Conservation (phyloP, 2,797 vertebrate species). For the Hylomyscus alleni region DNA sequence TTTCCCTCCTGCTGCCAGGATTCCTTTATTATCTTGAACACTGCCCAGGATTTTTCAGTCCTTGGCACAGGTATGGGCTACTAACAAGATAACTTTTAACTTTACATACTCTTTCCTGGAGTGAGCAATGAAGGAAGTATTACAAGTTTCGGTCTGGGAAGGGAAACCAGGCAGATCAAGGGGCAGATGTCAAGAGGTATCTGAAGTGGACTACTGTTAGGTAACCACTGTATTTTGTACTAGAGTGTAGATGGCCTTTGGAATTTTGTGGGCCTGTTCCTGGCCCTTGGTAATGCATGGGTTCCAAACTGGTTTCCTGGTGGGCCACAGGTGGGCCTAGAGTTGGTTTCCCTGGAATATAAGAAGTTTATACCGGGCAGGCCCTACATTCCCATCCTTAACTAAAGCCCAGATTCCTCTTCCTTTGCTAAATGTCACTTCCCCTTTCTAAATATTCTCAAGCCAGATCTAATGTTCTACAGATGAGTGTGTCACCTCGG, state of each 20-base stretch:
- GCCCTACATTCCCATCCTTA: conserved; percentile 4
- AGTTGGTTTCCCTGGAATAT: conserved; percentile 11
- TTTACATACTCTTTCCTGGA: neutral
- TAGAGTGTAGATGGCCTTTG: neutral
- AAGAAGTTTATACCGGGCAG: neutral
- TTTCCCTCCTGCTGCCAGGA: neutral
- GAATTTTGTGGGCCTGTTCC: neutral
- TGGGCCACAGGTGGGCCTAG: neutral
- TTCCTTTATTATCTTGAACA: neutral
- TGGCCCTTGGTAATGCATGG: neutral
- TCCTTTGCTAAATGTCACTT: conserved; percentile 37
- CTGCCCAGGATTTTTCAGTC: neutral
- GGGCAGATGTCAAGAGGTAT: neutral
- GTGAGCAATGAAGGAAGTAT: neutral
- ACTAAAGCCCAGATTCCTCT: neutral
- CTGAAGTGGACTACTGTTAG: neutral
- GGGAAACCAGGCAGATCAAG: neutral
- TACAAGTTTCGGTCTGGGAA: neutral
- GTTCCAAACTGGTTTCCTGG: neutral
- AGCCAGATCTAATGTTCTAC: neutral
- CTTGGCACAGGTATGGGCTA: neutral
- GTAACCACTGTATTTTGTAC: neutral
- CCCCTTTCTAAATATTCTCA: neutral
- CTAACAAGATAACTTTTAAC: neutral
- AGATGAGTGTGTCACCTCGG: neutral